A percentile compares a stretch with the other conserved stretches of the same genome.
phyloP scores from a whole-genome alignment of 2,888 invertebrate species.

The Anorthoa munda region DNA sequence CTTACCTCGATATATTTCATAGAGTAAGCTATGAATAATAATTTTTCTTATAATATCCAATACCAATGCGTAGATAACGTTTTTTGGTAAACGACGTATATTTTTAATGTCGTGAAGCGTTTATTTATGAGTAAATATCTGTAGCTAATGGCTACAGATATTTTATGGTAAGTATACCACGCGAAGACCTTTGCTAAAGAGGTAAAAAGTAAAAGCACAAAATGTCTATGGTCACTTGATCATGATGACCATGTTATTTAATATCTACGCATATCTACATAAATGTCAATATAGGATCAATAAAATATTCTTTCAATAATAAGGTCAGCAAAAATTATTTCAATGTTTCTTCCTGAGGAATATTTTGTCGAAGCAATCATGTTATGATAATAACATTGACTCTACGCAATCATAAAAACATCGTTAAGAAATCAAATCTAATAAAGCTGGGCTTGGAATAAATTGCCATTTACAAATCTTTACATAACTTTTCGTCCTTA shows the following conservation, averaged over 20 bases:
- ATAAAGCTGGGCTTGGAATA: conserved; percentile 20
- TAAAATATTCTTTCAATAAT: not conserved
- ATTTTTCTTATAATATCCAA: conserved; percentile 2
- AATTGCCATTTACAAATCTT: conserved; percentile 9
- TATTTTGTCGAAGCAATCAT: not conserved
- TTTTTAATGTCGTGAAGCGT: conserved; percentile 17
- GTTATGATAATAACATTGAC: conserved; percentile 16
- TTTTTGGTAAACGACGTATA: not conserved
- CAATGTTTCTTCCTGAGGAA: not conserved
- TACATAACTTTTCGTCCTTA: not conserved
- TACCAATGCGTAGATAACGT: conserved; percentile 14
- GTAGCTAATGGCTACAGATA: conserved; percentile 38
- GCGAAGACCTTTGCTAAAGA: conserved; percentile 27
- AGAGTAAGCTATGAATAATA: not conserved
- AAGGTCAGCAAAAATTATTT: not conserved
- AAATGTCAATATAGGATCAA: not conserved
- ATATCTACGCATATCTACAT: not conserved
- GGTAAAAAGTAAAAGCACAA: conserved; percentile 22
- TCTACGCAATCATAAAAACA: conserved; percentile 7
- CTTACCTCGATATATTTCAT: not conserved
- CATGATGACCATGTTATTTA: conserved; percentile 7
- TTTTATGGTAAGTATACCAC: conserved; percentile 29
- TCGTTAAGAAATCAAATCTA: conserved; percentile 15
- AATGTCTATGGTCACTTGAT: conserved; percentile 11
- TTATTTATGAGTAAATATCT: conserved; percentile 30